Conservation (phyloP, 2,113 vertebrate species). For the Paradoxurus hermaphroditus region DNA sequence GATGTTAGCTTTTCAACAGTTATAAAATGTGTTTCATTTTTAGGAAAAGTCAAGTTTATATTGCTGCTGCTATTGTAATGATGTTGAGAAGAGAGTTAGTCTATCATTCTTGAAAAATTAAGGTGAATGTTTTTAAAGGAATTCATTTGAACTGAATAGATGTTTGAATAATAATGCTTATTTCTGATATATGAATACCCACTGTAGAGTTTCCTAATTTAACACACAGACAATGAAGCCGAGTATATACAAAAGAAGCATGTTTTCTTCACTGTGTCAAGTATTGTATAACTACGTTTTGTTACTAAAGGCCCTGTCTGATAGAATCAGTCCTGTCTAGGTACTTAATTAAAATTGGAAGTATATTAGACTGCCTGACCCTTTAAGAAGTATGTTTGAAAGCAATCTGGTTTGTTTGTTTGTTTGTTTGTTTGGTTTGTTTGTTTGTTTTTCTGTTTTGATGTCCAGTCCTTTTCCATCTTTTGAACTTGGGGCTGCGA, state of each 20-base stretch:
- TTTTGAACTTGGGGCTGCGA: not conserved
- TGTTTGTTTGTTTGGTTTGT: not conserved
- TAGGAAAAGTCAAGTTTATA: not conserved
- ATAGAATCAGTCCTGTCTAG: not conserved
- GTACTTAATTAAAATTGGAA: not conserved
- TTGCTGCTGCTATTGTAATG: not conserved
- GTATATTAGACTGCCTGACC: not conserved
- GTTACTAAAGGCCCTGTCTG: not conserved
- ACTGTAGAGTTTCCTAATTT: not conserved
- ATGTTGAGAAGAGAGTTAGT: not conserved
- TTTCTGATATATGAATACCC: not conserved
- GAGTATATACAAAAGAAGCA: not conserved
- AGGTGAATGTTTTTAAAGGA: not conserved
- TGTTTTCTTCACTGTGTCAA: not conserved
- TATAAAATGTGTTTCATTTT: not conserved
- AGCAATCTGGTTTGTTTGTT: not conserved
- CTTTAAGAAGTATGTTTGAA: not conserved
- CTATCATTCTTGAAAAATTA: not conserved
- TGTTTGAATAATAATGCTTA: not conserved
- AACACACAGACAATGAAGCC: not conserved
- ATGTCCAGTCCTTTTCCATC: not conserved
- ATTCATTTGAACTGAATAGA: not conserved
- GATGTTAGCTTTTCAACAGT: not conserved
- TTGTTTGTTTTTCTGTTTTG: not conserved
- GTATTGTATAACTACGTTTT: not conserved